These are phyloP conservation scores for Diaprepes abbreviatus DNA, from an alignment of 2,888 invertebrate genomes.

Conservation along the genomic window DNA sequence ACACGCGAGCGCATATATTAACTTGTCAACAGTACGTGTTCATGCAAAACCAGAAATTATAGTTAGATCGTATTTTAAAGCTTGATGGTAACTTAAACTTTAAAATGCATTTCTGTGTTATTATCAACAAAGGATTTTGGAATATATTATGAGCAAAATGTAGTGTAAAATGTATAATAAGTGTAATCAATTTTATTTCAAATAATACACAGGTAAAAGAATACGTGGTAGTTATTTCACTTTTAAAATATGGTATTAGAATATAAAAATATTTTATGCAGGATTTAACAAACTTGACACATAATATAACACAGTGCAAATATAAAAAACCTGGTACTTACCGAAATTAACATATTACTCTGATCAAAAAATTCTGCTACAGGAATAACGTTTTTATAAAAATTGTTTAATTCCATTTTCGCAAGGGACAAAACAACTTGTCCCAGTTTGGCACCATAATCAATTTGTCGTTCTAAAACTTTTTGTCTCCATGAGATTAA, in stretches of 20 bases:
- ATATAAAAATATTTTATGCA: too few relatives aligned
- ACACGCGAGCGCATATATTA: conserved; percentile 32
- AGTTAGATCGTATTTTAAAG: background rate
- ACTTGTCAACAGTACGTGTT: conserved; percentile 4
- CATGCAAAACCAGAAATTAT: conserved; percentile 25
- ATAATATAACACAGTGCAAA: too few relatives aligned
- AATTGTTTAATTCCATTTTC: conserved; percentile 89
- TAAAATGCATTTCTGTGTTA: conserved; percentile 7
- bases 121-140: background rate
- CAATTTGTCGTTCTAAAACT: conserved; percentile 88
- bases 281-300: too few relatives aligned
- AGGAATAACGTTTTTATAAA: conserved; percentile 90
- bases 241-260: too few relatives aligned
- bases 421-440: conserved; percentile 88
- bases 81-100: conserved; percentile 13
- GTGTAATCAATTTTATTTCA: background rate
- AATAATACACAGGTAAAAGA: too few relatives aligned
- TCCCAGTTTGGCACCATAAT: conserved; percentile 90
- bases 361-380: conserved; percentile 93
- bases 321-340: too few relatives aligned
- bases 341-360: conserved; percentile 82
- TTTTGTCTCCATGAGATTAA: conserved; percentile 90
- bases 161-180: background rate
- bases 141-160: background rate
- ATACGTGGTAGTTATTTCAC: too few relatives aligned